Conservation (phyloP, 2,797 vertebrate species). For the Fratercula arctica region DNA sequence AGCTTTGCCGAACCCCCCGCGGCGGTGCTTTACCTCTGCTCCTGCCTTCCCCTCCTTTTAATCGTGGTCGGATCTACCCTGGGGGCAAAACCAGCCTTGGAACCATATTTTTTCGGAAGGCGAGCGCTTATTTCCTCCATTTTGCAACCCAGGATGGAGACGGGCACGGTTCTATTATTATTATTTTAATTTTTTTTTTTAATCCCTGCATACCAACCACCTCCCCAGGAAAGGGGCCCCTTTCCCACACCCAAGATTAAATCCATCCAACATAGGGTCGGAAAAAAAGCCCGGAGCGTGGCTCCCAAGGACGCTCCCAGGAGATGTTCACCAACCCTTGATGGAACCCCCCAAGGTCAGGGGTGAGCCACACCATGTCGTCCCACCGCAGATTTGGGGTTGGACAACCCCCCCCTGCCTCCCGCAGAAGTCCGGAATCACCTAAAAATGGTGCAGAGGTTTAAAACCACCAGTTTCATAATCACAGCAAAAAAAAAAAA, state of each 20-base stretch:
- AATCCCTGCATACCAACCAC: conserved; percentile 26
- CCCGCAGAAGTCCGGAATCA: not conserved
- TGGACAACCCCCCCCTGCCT: not conserved
- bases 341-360: not conserved
- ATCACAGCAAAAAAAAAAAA: not conserved
- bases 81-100: conserved; percentile 2
- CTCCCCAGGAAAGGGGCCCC: conserved; percentile 59
- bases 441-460: not conserved
- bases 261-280: not conserved
- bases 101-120: not conserved
- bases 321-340: not conserved
- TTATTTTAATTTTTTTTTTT: not conserved
- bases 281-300: not conserved
- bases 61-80: not conserved
- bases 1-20: not conserved
- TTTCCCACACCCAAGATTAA: conserved; percentile 37
- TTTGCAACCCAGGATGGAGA: conserved; percentile 2
- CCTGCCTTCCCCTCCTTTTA: not conserved
- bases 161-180: not conserved
- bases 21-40: not conserved
- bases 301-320: not conserved
- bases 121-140: not conserved
- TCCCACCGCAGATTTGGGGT: not conserved
- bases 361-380: fast-evolving
- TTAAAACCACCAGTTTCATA: not conserved